These are phyloP conservation scores for Agrochola circellaris DNA, from an alignment of 2,888 invertebrate genomes.

Conservation along the genomic window DNA sequence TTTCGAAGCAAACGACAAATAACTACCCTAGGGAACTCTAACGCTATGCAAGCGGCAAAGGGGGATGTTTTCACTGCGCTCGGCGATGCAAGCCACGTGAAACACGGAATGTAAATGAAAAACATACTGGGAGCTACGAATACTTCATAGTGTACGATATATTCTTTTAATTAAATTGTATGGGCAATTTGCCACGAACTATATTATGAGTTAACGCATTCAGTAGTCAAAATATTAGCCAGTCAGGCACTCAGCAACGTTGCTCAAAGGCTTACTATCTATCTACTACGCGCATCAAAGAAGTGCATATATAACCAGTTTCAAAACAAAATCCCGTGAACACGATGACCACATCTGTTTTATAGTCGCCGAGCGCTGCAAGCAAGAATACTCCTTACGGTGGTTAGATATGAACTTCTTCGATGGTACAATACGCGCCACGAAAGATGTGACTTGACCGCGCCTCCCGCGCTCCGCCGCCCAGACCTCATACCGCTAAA, in stretches of 20 bases:
- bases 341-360: too few relatives aligned
- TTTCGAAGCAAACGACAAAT: not conserved
- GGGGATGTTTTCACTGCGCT: constrained; percentile 68
- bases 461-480: too few relatives aligned
- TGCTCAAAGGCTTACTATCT: not conserved
- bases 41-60: constrained; percentile 41
- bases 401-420: too few relatives aligned
- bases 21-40: constrained; percentile 30
- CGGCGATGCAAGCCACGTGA: constrained; percentile 57
- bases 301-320: too few relatives aligned
- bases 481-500: too few relatives aligned
- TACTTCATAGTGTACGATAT: not conserved
- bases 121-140: constrained; percentile 58
- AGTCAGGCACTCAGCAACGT: not conserved
- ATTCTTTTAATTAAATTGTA: not conserved
- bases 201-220: not conserved
- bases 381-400: too few relatives aligned
- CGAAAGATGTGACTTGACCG: too few relatives aligned
- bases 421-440: too few relatives aligned
- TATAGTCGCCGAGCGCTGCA: too few relatives aligned
- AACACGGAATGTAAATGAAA: constrained; percentile 67
- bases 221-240: not conserved
- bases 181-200: not conserved
- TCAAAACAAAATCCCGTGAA: too few relatives aligned
- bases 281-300: too few relatives aligned